phyloP scores from a whole-genome alignment of 2,888 invertebrate species.

The Cetonia aurata region DNA sequence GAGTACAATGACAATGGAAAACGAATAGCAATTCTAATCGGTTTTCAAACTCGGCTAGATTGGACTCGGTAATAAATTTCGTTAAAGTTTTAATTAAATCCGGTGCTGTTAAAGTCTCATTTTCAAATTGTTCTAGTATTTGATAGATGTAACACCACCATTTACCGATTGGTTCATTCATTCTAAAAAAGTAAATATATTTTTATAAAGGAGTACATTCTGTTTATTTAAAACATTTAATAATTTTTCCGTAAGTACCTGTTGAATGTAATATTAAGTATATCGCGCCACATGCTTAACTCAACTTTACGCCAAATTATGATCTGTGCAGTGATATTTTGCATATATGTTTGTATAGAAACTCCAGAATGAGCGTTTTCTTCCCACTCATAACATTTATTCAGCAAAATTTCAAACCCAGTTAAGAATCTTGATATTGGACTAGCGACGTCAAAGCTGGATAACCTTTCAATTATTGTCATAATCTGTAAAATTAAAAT shows the following conservation, averaged over 20 bases:
- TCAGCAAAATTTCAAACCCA: constrained; percentile 89
- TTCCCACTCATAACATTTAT: constrained; percentile 92
- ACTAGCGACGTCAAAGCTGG: constrained; percentile 81
- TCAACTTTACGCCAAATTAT: constrained; percentile 93
- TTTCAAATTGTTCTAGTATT: constrained; percentile 74
- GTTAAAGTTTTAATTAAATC: constrained; percentile 75
- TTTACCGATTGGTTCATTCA: constrained; percentile 78
- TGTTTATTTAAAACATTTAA: neutral
- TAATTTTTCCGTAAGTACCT: constrained; percentile 64
- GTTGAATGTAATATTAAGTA: constrained; percentile 77
- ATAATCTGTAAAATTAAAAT: constrained; percentile 70
- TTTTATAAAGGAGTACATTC: neutral
- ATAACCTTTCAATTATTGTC: constrained; percentile 74
- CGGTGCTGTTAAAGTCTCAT: constrained; percentile 58
- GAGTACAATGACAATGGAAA: constrained; percentile 84
- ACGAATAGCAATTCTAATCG: constrained; percentile 82
- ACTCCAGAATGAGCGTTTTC: constrained; percentile 89
- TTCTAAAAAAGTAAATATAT: constrained; percentile 63
- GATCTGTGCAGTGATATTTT: constrained; percentile 83
- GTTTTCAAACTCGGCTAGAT: constrained; percentile 85
- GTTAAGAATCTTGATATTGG: constrained; percentile 90
- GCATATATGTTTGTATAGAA: constrained; percentile 81
- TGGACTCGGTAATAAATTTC: constrained; percentile 86
- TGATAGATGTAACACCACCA: constrained; percentile 94
- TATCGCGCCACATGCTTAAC: constrained; percentile 88